A percentile compares a stretch with the other conserved stretches of the same genome.
Evolutionary conservation across 2,888 invertebrate species (phyloP).

Genomic region (Elysia crispata): DNA sequence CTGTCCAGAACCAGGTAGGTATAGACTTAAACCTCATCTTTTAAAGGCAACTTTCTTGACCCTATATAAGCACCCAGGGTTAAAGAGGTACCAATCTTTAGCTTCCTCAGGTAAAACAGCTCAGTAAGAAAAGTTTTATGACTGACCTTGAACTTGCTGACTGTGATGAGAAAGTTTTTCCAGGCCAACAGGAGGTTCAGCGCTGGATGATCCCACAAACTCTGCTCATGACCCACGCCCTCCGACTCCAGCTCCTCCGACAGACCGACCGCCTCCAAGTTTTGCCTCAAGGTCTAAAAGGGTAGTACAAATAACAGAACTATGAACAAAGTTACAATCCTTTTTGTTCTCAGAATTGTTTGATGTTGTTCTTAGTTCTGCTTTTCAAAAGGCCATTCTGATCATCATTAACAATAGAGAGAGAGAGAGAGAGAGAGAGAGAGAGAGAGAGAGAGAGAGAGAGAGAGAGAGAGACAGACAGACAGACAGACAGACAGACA

Average conservation of each 20-base stretch:
- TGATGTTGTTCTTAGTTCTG: too few species aligned
- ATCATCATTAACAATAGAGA: too few species aligned
- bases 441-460: too few species aligned
- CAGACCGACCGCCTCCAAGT: conserved; percentile 53
- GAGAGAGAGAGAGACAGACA: too few species aligned
- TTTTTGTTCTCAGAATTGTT: too few species aligned
- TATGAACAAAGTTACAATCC: neutral
- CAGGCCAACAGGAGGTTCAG: conserved; percentile 70
- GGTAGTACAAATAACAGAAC: neutral
- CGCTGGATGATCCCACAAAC: conserved; percentile 61
- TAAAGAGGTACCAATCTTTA: neutral
- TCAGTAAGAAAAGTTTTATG: neutral
- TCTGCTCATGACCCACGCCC: conserved; percentile 47
- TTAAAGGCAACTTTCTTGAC: neutral
- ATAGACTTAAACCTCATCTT: too few species aligned
- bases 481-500: too few species aligned
- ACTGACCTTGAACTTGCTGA: conserved; percentile 65
- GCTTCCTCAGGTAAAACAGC: neutral
- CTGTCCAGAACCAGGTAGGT: too few species aligned
- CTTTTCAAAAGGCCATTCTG: too few species aligned
- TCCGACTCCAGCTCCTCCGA: neutral
- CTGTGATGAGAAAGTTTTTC: conserved; percentile 71
- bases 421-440: too few species aligned
- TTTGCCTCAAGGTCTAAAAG: conserved; percentile 52
- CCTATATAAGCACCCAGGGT: neutral